Evolutionary conservation across 2,113 vertebrate genomes (phyloP), one percentile per base, ranked within the genome.

Genomic region (Embiotoca jacksoni): DNA sequence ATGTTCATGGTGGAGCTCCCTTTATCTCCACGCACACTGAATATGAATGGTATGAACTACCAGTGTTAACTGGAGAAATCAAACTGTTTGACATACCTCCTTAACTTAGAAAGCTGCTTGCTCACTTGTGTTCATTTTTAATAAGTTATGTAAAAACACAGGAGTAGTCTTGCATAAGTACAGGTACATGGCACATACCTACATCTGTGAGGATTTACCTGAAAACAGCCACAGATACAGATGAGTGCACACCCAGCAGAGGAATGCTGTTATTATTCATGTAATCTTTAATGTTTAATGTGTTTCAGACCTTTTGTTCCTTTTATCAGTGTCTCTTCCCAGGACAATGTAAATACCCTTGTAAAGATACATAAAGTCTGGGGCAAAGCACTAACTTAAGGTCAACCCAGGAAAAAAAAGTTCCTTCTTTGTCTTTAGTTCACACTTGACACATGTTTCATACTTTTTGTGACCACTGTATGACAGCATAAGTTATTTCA

Each of bases 61-160:
- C 6, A 71, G 59, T 57, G 33, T 57, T n/a, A 10, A 58, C 72
- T 9, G 49, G 61, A 15, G 15, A 35, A 71, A 47, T 3, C 11
- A 63, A 32, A 3, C 37, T 44, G 9, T 14, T n/a, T 14, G 9
- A 44, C 2, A 44, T 6, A 44, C 10, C 14, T 3, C 2, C 30
- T 8, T 47, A 63, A 44, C n/a, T 23, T 15, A 37, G 31, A 49
- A 35, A 49, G 4, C 2, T 5, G 3, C 11, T 15, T 10, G 13
- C 13, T 15, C 7, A 35, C 7, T 5, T 6, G 23, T 46, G 9
- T 8, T 59, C 2, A 9, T 23, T 11, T 10, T 3, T n/a, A 61
- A 6, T 2, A 59, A 1, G 16, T 41, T 6, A 15, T 23, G 23
- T 23, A 23, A 1, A 49, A 15, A 14, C 14, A 5, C 14, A 49